Evolutionary conservation across 2,888 invertebrate genomes (phyloP), one percentile per base, ranked within the genome.

Genomic region (Arrhopalites spinosus): DNA sequence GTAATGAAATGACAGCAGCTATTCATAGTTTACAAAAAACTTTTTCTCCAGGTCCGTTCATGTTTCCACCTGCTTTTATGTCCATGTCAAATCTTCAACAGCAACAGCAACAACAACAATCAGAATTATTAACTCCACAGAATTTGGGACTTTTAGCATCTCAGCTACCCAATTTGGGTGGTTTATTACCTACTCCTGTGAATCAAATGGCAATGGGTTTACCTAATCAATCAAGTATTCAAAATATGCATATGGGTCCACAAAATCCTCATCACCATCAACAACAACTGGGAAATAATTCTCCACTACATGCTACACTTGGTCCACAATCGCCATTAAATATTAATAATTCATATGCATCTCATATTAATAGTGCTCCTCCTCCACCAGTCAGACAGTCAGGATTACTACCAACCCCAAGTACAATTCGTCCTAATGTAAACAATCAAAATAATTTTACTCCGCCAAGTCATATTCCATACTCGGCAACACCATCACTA

Each of bases 361-460:
- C 23, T n/a, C 15, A 50, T 50, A 5, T 15, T 50, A 3, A 2
- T 11, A 15, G 59, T 20, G 1, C 23, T 59, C 2, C 20, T 30
- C n/a, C 66, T 1, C n/a, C 36, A 23, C 56, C 27, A 56, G 17
- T 64, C 45, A 59, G 29, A 27, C 43, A 70, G 20, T 69, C 71
- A 17, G 30, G 66, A 2, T 43, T 66, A 20, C 30, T 72, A 15
- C 72, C 75, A 20, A 56, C 69, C 63, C 70, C 75, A 47, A 1
- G 15, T 7, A 63, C 23, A 17, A 7, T n/a, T 36, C 25, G 17
- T 66, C 17, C 43, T 15, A 43, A 17, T 43, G 1, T 29, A 11
- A 36, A 17, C 30, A 20, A 2, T 13, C 29, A 5, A 5, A 30
- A 36, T 36, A 72, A 20, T 59, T 23, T 11, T 20, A 59, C 2